Base-by-base conservation (phyloP, 2,113 vertebrate genomes). In the Mustela nigripes region DNA sequence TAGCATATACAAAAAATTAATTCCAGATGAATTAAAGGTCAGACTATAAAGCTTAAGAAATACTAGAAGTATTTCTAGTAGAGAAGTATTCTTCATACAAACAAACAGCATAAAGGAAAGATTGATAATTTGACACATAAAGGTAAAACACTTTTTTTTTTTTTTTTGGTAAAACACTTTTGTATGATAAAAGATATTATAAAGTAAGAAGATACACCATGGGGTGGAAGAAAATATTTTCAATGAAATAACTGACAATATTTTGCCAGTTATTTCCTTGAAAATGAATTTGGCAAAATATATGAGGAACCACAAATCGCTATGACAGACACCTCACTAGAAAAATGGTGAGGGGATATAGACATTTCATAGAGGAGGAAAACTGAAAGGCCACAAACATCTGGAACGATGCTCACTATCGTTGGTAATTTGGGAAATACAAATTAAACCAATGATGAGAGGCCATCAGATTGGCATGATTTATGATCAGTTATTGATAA, bases 21-120 rank as follows among this genome's bases (percentile, higher is more conserved):
- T 78, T 85, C 14, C 63, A 78, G 78, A 21, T 89, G 39, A 50
- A 80, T 36, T 91, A 71, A 91, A 91, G 45, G 12, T 36, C 63
- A 94, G 91, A 36, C 87, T 86, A n/a, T 90, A 63, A 86, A 96
- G 62, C 33, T 65, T 80, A 45, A 33, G 85, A 86, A 91, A 80
- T 94, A 62, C 62, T 45, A 60, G 21, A 9, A 86, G 21, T 85
- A 36, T 50, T 36, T 67, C 62, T 94, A 36, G 36, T 63, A 65
- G 53, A n/a, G 73, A 58, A 58, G 24, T 22, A 63, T 62, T 93
- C 26, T 92, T 93, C 67, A 62, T 84, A 48, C 24, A 91, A 71
- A 48, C 24, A 91, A 60, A 48, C 73, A 67, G 53, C 8, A 31
- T 73, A 73, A 84, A 96, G 53, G 73, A 89, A 78, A n/a, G 15